Evolutionary conservation across 1,140 invertebrate species (phyloP), one percentile per base, ranked within the genome.

Genomic region (Neuroterus valhalla): DNA sequence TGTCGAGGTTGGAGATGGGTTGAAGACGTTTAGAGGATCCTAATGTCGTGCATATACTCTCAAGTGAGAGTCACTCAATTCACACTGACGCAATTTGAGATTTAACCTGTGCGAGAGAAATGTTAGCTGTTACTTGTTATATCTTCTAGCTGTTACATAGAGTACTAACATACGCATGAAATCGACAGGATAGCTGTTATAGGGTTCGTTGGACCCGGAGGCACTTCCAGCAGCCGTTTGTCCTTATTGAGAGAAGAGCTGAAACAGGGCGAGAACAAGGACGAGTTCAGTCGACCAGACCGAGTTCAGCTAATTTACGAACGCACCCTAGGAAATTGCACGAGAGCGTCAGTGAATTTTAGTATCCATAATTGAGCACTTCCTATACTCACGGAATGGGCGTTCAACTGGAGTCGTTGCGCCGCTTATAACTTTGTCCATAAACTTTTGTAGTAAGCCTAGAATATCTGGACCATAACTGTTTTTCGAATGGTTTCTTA

Each of bases 361-460:
- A 62, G 55, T 62, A 62, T 62, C 55, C 55, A 26, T 62, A 62
- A 62, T 62, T 62, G 55, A 62, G 55, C 55, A 62, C 55, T 62
- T 62, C 55, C 55, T 62, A 62, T 23, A 31, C 26, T 62, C 14
- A 23, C 31, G 15, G 31, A 62, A 62, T 62, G 26, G 23, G 12
- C 31, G 26, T 26, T 62, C 26, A 62, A 62, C 55, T 26, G 31
- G 31, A 62, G 55, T 38, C 55, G 23, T 62, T 62, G 55, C 15
- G 31, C 55, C 4, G 12, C 26, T 62, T 38, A 31, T 62, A 38
- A 62, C 55, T n/a, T 62, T 62, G 55, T 62, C 55, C 23, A 31
- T 62, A 62, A 62, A 62, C 23, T 62, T 62, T 62, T 62, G 12
- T 62, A 62, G 31, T 15, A 23, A 23, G 31, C 31, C 15, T 31